These are phyloP conservation scores for Azorinus chamasolen DNA, from an alignment of 2,888 invertebrate species.

Conservation along the genomic window DNA sequence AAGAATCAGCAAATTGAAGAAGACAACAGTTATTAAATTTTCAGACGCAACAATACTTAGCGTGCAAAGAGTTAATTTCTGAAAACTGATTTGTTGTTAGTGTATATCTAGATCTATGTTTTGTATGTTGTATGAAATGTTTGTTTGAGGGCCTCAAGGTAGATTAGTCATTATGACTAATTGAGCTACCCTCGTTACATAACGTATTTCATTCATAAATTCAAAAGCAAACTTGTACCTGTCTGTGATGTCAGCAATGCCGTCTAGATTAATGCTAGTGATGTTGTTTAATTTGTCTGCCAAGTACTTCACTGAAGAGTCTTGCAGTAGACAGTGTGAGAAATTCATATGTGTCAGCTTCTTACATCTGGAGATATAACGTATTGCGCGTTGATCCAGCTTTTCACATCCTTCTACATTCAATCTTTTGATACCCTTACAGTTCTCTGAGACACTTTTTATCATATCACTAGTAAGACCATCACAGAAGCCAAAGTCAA, in stretches of 20 bases:
- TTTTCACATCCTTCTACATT: slow-evolving; percentile 76
- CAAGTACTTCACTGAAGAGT: slow-evolving; percentile 64
- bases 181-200: too few relatives aligned
- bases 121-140: too few relatives aligned
- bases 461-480: slow-evolving; percentile 62
- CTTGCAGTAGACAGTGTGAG: slow-evolving; percentile 71
- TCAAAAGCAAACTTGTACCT: slow-evolving; percentile 61
- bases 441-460: slow-evolving; percentile 62
- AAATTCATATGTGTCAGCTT: slow-evolving; percentile 69
- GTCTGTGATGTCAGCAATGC: slow-evolving; percentile 73
- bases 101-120: too few relatives aligned
- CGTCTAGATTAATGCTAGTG: slow-evolving; percentile 74
- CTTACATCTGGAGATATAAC: slow-evolving; percentile 45
- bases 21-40: too few relatives aligned
- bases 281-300: slow-evolving; percentile 58
- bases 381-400: slow-evolving; percentile 57
- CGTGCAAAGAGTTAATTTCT: too few relatives aligned
- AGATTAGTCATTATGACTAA: too few relatives aligned
- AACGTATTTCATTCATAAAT: too few relatives aligned
- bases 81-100: too few relatives aligned
- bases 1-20: too few relatives aligned
- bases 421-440: slow-evolving; percentile 60
- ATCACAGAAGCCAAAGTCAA: slow-evolving; percentile 76
- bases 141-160: too few relatives aligned
- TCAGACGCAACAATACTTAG: too few relatives aligned